Evolutionary conservation across 1,140 invertebrate species (phyloP).

Genomic region (Acromyrmex charruanus): DNA sequence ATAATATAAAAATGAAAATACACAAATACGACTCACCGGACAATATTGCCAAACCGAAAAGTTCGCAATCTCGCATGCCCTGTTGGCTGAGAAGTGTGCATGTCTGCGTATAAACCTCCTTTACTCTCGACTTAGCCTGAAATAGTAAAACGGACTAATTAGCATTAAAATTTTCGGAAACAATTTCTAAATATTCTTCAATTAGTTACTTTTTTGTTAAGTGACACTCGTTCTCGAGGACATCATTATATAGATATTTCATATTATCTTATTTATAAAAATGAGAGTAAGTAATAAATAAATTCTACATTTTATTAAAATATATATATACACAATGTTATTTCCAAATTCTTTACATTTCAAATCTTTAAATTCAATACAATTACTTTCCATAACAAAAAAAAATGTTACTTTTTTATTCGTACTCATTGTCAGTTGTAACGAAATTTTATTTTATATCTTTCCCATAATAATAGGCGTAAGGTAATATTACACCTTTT

Average conservation of each 20-base stretch:
- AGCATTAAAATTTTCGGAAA: not conserved
- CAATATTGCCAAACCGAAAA: constrained; percentile 93
- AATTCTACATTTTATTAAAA: not conserved
- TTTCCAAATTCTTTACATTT: not conserved
- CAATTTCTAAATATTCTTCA: not conserved
- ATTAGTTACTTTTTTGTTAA: not conserved
- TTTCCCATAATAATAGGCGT: not conserved
- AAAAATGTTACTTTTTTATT: not conserved
- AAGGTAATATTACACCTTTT: not conserved
- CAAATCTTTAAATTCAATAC: not conserved
- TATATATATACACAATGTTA: not conserved
- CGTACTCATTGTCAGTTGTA: not conserved
- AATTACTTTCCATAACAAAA: not conserved
- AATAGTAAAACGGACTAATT: constrained; percentile 76
- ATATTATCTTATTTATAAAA: not conserved
- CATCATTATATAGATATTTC: no score
- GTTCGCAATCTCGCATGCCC: constrained; percentile 93
- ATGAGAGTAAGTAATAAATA: not conserved
- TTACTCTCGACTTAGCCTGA: constrained; percentile 93
- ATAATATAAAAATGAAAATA: not conserved
- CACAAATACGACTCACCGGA: constrained; percentile 88
- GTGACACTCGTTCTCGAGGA: not conserved
- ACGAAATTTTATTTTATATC: not conserved
- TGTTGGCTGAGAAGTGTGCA: constrained; percentile 91
- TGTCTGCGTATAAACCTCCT: constrained; percentile 94